Percentiles rank a stretch among this genome's conserved stretches.
These are phyloP conservation scores for Spea bombifrons DNA, from an alignment of 2,113 vertebrate genomes.

Conservation along the genomic window DNA sequence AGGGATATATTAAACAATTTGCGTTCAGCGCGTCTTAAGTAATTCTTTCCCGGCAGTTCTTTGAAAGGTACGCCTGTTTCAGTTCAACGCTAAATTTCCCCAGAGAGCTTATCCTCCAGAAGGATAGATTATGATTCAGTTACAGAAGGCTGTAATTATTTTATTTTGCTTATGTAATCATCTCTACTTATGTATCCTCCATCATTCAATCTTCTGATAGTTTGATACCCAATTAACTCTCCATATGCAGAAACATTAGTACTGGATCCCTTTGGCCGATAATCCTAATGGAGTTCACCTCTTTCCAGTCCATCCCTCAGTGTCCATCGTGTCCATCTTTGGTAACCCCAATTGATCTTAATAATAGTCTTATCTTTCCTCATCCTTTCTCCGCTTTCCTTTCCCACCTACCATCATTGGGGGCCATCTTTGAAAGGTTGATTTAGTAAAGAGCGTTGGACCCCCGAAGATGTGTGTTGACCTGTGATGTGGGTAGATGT, in stretches of 20 bases:
- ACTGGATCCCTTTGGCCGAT: background rate
- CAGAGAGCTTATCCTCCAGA: background rate
- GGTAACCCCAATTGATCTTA: too few species aligned
- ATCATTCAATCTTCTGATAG: background rate
- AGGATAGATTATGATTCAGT: constrained; percentile 7
- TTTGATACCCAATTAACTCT: background rate
- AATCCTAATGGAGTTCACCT: background rate
- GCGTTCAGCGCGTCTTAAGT: background rate
- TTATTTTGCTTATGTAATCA: background rate
- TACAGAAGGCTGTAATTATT: background rate
- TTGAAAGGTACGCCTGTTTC: background rate
- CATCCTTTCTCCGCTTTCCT: too few species aligned
- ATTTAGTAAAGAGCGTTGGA: too few species aligned
- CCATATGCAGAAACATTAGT: background rate
- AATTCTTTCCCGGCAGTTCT: background rate
- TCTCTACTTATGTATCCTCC: background rate
- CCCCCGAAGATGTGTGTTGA: too few species aligned
- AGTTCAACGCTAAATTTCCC: constrained; percentile 7
- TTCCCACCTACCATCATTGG: too few species aligned
- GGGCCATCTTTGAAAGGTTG: too few species aligned
- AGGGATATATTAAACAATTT: constrained; percentile 4
- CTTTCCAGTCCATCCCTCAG: background rate
- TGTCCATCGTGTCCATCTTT: too few species aligned
- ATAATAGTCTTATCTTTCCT: too few species aligned
- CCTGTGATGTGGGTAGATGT: too few species aligned